Evolutionary conservation across 2,797 vertebrate species (phyloP).

Genomic region (Cirrhinus mrigala): DNA sequence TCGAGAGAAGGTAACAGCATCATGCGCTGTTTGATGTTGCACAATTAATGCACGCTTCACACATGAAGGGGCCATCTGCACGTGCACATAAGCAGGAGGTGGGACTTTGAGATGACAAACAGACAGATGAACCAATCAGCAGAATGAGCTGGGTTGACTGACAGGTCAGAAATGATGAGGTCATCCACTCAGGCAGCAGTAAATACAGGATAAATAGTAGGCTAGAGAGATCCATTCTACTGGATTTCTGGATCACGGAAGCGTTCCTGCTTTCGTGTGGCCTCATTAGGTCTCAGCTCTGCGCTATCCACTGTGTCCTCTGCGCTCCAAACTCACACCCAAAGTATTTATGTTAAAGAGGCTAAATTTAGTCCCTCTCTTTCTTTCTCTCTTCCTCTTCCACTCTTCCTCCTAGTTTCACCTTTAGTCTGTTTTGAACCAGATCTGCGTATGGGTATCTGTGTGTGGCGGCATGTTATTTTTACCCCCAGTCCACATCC

Average conservation of each 20-base stretch:
- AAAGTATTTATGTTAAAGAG: conserved; percentile 62
- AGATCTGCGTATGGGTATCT: conserved; percentile 41
- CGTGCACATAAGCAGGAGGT: conserved; percentile 26
- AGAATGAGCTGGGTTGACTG: conserved; percentile 50
- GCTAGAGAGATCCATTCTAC: not conserved
- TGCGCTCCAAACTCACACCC: conserved; percentile 64
- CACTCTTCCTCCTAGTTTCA: conserved; percentile 51
- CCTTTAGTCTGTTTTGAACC: conserved; percentile 66
- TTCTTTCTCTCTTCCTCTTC: conserved; percentile 61
- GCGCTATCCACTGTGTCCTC: conserved; percentile 55
- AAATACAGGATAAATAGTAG: not conserved
- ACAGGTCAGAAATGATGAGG: conserved; percentile 34
- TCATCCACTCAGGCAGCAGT: not conserved
- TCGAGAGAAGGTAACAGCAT: conserved; percentile 65
- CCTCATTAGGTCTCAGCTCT: conserved; percentile 77
- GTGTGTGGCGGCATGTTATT: conserved; percentile 25
- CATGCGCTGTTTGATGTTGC: conserved; percentile 73
- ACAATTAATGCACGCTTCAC: conserved; percentile 75
- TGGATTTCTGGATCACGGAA: conserved; percentile 64
- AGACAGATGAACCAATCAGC: conserved; percentile 54
- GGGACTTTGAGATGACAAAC: conserved; percentile 54
- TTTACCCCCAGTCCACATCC: conserved; percentile 23
- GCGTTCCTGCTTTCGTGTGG: conserved; percentile 74
- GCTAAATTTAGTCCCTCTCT: conserved; percentile 63
- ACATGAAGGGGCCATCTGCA: conserved; percentile 74